Conservation (phyloP, 2,888 invertebrate species). For the Timema cristinae region DNA sequence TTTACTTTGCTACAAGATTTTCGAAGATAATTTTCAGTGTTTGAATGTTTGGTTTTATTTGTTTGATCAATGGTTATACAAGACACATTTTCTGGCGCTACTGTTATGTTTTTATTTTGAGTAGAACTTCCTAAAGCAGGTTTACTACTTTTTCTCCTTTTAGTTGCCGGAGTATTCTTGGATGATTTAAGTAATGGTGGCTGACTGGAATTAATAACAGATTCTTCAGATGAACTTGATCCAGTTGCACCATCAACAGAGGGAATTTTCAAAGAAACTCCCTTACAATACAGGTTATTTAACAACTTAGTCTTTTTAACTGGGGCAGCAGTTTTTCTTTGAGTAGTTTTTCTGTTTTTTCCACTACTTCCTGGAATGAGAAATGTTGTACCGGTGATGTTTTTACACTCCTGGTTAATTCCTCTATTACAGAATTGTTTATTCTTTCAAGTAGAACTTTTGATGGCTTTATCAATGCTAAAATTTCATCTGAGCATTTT, state of each 20-base stretch:
- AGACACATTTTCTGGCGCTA: no score
- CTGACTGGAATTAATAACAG: not conserved
- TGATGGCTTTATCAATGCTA: not conserved
- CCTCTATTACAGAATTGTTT: not conserved
- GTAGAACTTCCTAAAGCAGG: no score
- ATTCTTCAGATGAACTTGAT: slow-evolving; percentile 22
- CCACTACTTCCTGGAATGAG: not conserved
- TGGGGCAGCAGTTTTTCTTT: not conserved
- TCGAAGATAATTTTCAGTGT: no score
- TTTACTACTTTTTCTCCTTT: no score
- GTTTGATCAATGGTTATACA: no score
- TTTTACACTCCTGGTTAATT: not conserved
- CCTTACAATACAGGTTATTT: no score
- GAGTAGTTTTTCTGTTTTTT: not conserved
- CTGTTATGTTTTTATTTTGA: no score
- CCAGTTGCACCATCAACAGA: slow-evolving; percentile 19
- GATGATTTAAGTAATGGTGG: no score
- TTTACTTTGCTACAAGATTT: no score
- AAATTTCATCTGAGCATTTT: no score
- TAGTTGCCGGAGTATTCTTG: no score
- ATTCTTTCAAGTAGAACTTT: not conserved
- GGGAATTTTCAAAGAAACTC: not conserved
- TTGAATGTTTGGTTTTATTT: no score
- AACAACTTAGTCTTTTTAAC: not conserved
- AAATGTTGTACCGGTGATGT: not conserved